Conservation (phyloP, 2,113 vertebrate genomes). For the Brevimyrus niger region DNA sequence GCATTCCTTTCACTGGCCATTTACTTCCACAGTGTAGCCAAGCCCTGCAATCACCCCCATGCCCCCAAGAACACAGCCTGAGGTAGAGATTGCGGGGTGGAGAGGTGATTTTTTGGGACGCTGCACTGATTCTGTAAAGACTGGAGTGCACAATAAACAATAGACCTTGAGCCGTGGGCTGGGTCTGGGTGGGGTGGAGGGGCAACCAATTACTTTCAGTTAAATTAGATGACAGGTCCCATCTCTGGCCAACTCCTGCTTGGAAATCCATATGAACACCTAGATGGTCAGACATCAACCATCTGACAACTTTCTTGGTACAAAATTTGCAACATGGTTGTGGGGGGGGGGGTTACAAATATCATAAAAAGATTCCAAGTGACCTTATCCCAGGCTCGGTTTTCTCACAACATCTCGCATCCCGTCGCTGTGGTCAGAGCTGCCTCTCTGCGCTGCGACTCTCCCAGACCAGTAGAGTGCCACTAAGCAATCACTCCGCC, state of each 20-base stretch:
- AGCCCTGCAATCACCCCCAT: conserved; percentile 61
- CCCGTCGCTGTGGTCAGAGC: background rate
- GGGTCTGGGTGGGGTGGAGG: conserved; percentile 38
- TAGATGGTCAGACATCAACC: conserved; percentile 63
- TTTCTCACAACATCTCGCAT: background rate
- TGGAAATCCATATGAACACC: conserved; percentile 80
- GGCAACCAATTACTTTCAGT: conserved; percentile 93
- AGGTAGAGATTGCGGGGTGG: background rate
- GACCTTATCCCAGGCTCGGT: background rate
- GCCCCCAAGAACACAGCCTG: conserved; percentile 48
- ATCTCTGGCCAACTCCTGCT: conserved; percentile 68
- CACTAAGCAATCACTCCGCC: background rate
- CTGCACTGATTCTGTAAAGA: conserved; percentile 72
- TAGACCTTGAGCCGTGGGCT: conserved; percentile 73
- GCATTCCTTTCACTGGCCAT: conserved; percentile 66
- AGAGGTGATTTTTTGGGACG: conserved; percentile 63
- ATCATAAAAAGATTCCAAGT: background rate
- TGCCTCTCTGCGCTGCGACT: background rate
- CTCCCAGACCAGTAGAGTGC: background rate
- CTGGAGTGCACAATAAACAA: conserved; percentile 75
- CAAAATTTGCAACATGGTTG: background rate
- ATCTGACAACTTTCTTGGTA: background rate
- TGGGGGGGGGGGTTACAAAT: background rate
- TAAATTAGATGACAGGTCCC: conserved; percentile 85
- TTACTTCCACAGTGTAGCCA: conserved; percentile 68